A percentile compares a stretch with the other conserved stretches of the same genome.
phyloP scores from a whole-genome alignment of 2,797 vertebrate genomes.

The Gallinago solitaria region DNA sequence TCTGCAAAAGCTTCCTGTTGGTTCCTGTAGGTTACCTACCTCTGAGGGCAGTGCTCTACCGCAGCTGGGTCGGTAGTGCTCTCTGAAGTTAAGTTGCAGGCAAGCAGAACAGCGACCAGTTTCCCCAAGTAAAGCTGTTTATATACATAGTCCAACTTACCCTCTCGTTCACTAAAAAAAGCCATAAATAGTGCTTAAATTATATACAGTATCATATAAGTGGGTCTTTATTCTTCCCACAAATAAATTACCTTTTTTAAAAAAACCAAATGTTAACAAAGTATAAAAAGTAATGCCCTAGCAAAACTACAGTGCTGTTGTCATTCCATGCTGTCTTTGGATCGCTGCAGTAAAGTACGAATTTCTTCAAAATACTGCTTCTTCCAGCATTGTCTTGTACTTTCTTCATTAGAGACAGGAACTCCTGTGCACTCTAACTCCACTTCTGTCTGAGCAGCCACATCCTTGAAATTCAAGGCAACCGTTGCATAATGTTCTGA shows the following conservation, averaged over 20 bases:
- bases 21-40: neutral
- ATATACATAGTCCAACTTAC: neutral
- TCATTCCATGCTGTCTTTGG: slow-evolving; percentile 25
- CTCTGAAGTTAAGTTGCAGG: neutral
- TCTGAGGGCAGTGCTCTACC: neutral
- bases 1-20: neutral
- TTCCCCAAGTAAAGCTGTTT: neutral
- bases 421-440: slow-evolving; percentile 73
- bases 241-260: slow-evolving; percentile 67
- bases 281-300: slow-evolving; percentile 70
- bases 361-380: slow-evolving; percentile 76
- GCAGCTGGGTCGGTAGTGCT: neutral
- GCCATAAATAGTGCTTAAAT: slow-evolving; percentile 47
- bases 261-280: slow-evolving; percentile 44
- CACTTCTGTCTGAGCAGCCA: slow-evolving; percentile 55
- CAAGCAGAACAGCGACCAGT: neutral
- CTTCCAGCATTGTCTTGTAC: slow-evolving; percentile 72
- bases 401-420: slow-evolving; percentile 60
- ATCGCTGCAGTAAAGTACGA: slow-evolving; percentile 57
- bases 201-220: slow-evolving; percentile 29
- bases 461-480: slow-evolving; percentile 68
- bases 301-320: slow-evolving; percentile 18
- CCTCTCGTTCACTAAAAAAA: neutral
- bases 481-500: slow-evolving; percentile 72
- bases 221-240: slow-evolving; percentile 62